These are phyloP conservation scores for Eurystomus glaucurus DNA, from an alignment of 2,797 vertebrate species.

Conservation along the genomic window DNA sequence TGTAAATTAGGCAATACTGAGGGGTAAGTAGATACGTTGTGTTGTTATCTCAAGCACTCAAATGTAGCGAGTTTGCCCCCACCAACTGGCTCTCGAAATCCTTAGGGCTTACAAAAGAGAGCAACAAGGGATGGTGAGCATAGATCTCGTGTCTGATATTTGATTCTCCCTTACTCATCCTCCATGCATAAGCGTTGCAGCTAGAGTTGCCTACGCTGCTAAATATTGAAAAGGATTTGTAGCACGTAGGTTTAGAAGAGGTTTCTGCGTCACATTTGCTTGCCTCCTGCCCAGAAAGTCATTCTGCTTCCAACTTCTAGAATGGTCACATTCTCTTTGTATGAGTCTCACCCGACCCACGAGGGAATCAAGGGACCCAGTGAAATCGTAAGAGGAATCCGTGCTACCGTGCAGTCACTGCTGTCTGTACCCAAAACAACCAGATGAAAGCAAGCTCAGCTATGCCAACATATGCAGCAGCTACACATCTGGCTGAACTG, in stretches of 20 bases:
- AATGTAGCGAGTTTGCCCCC: background rate
- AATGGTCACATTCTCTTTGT: fast-evolving
- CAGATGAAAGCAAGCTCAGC: background rate
- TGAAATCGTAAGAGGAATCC: fast-evolving
- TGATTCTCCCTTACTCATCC: conserved; percentile 19
- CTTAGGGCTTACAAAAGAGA: background rate
- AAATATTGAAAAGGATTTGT: conserved; percentile 53
- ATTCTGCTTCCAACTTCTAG: background rate
- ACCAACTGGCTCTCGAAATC: background rate
- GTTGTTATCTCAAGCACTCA: background rate
- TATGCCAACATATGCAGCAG: background rate
- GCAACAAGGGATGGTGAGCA: background rate
- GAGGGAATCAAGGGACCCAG: background rate
- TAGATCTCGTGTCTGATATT: background rate
- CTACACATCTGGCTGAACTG: background rate
- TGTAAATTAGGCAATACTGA: background rate
- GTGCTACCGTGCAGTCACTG: fast-evolving
- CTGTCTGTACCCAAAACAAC: background rate
- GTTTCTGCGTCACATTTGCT: background rate
- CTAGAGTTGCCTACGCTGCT: background rate
- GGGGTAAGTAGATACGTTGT: background rate
- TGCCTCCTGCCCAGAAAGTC: background rate
- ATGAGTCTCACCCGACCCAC: background rate
- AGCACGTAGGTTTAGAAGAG: background rate
- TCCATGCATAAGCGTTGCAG: background rate